Evolutionary conservation across 2,797 vertebrate species (phyloP), one percentile per base, ranked within the genome.

Genomic region (Paramormyrops hopkinsi): DNA sequence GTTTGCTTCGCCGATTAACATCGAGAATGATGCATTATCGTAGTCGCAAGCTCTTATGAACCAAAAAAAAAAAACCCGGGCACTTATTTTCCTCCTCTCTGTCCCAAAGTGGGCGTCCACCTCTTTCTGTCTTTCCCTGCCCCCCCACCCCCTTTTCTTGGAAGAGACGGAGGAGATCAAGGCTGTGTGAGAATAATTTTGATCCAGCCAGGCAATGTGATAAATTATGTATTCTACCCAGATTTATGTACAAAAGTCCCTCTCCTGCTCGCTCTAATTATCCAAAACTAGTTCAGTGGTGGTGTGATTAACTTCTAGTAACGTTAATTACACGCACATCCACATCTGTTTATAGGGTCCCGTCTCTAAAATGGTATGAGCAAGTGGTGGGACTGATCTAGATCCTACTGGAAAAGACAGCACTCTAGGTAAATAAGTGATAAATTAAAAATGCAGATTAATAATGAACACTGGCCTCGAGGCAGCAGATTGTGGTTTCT

Each of bases 401-500:
- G 65, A 48, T 22, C 79, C 25, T 85, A 17, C 51, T 84, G 46
- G 86, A 89, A 89, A 90, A 91, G 91, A 90, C 90, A 93, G 93
- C 89, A 92, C 90, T 94, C 94, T 94, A 93, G 92, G 92, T 94
- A 91, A 94, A 94, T 94, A 90, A 94, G 95, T 95, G 90, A 95
- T 95, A 94, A 90, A 95, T 93, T 94, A 91, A 92, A 94, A 92
- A 92, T 94, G 93, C 90, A 69, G 25, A 94, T 95, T 93, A 96
- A 95, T 96, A 94, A 95, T 96, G 92, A 93, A 95, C 17, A 89
- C 62, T 91, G 91, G 94, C 94, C 94, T 93, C 89, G 17, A 95
- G 93, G 93, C 89, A 93, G 94, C 95, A 96, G 95, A 96, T 96
- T 95, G 94, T 92, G 91, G 91, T 92, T 92, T 96, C 93, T 93